Conservation (phyloP, 2,113 vertebrate genomes). For the Crypturellus undulatus region DNA sequence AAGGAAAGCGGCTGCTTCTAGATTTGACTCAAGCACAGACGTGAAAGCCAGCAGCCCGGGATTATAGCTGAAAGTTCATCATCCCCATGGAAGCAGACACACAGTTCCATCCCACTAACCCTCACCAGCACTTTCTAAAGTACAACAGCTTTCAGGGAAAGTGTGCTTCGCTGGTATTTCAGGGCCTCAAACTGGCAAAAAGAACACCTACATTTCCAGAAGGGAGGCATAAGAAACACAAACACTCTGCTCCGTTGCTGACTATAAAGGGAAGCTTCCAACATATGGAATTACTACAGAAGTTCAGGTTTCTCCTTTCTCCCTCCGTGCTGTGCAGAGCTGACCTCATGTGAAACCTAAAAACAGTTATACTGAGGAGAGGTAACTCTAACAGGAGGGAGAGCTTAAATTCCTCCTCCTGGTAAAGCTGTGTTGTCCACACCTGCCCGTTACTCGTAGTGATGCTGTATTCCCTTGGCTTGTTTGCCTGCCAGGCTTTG, state of each 20-base stretch:
- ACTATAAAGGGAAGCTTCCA: not conserved
- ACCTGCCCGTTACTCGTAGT: not conserved
- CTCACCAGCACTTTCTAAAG: not conserved
- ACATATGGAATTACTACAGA: not conserved
- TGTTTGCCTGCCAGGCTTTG: not conserved
- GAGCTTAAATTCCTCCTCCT: not conserved
- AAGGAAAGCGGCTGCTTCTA: not conserved
- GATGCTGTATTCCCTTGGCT: not conserved
- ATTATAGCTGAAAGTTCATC: not conserved
- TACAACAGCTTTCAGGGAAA: not conserved
- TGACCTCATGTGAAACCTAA: not conserved
- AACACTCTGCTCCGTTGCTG: accelerated
- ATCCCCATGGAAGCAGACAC: not conserved
- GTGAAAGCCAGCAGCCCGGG: not conserved
- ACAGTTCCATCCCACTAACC: not conserved
- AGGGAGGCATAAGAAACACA: not conserved
- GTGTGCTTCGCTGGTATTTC: not conserved
- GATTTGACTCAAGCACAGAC: not conserved
- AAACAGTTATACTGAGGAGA: not conserved
- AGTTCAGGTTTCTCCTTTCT: not conserved
- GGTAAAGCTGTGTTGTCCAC: not conserved
- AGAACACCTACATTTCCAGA: not conserved
- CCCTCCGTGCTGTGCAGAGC: accelerated
- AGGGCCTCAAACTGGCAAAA: not conserved
- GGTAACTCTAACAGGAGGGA: conserved; percentile 19